phyloP scores from a whole-genome alignment of 2,888 invertebrate genomes.

The Plagodis pulveraria region DNA sequence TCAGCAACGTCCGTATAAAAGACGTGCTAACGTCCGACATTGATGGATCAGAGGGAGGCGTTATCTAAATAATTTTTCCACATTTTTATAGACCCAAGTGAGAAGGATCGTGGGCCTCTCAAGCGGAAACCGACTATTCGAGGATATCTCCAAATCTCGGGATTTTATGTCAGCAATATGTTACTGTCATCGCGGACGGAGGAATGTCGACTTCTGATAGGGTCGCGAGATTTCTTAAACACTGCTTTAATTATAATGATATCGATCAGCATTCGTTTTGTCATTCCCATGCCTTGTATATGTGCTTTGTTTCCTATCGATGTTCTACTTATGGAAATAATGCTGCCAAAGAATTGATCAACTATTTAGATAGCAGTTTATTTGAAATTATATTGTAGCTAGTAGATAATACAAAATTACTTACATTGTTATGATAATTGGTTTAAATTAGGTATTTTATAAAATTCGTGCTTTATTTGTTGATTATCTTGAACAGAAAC shows the following conservation, averaged over 20 bases:
- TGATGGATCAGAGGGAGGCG: constrained; percentile 68
- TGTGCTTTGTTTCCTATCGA: constrained; percentile 20
- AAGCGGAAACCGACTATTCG: constrained; percentile 75
- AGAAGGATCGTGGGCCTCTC: constrained; percentile 61
- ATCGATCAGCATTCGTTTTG: constrained; percentile 70
- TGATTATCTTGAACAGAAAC: too few relatives aligned
- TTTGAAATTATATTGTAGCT: too few relatives aligned
- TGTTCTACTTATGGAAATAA: neutral
- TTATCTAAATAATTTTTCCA: constrained; percentile 75
- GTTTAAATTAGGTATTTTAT: too few relatives aligned
- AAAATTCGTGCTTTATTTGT: too few relatives aligned
- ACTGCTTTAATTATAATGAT: constrained; percentile 80
- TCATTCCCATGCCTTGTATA: constrained; percentile 66
- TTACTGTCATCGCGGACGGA: constrained; percentile 72
- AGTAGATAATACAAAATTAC: too few relatives aligned
- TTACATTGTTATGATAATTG: too few relatives aligned
- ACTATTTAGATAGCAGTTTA: too few relatives aligned
- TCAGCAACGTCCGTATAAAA: constrained; percentile 30
- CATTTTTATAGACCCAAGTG: constrained; percentile 64
- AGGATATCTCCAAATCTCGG: constrained; percentile 78
- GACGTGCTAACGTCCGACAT: constrained; percentile 55
- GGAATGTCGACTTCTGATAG: constrained; percentile 68
- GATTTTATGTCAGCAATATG: constrained; percentile 80
- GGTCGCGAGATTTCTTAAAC: constrained; percentile 74
- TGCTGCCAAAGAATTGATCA: neutral